These are phyloP conservation scores for Epicauta chinensis DNA, from an alignment of 1,140 invertebrate genomes.

Conservation along the genomic window DNA sequence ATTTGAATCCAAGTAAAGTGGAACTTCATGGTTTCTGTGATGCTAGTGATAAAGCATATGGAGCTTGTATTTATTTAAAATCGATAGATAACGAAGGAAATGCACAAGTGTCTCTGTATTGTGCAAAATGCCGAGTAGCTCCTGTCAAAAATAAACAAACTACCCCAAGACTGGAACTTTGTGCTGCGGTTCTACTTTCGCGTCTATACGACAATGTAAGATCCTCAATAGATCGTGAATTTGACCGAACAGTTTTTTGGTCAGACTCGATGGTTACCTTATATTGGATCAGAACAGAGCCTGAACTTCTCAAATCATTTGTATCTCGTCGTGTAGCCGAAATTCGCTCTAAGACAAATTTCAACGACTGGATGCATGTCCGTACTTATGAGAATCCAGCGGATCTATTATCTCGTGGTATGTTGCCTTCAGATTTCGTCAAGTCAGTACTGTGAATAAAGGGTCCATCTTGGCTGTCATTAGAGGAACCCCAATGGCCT, in stretches of 20 bases:
- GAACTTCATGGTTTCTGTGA: conserved; percentile 36
- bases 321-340: conserved; percentile 38
- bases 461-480: conserved; percentile 25
- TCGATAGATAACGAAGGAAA: conserved; percentile 15
- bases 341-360: conserved; percentile 32
- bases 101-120: conserved; percentile 8
- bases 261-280: conserved; percentile 39
- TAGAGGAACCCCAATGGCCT: not conserved
- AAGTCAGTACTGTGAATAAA: conserved; percentile 32
- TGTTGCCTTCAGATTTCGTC: conserved; percentile 21
- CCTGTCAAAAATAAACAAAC: conserved; percentile 17
- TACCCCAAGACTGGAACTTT: conserved; percentile 14
- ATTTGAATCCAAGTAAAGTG: not conserved
- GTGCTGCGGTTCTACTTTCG: not conserved
- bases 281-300: conserved; percentile 31
- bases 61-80: conserved; percentile 28
- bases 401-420: conserved; percentile 35
- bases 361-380: conserved; percentile 32
- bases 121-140: conserved; percentile 23
- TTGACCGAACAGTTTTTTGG: conserved; percentile 4
- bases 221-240: not conserved
- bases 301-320: conserved; percentile 34
- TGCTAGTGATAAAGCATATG: conserved; percentile 31
- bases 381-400: conserved; percentile 34
- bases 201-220: not conserved